Base-by-base conservation (phyloP, 2,113 vertebrate species). In the Oplegnathus fasciatus region DNA sequence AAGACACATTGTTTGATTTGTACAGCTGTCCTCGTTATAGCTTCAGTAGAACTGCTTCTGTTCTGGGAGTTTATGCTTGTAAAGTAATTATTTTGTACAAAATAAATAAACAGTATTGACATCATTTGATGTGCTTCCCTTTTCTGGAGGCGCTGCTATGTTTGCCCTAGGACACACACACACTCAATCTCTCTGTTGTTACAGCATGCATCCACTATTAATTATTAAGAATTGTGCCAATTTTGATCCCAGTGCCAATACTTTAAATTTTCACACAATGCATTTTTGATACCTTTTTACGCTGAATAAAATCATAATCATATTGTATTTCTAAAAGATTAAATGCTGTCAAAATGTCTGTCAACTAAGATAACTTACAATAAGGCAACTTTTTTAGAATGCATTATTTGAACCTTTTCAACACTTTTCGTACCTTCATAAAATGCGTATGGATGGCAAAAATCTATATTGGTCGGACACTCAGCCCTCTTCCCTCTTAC, bases 1-100 rank as follows among this genome's bases (percentile, higher is more conserved):
- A 80, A 90, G 89, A 90, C 77, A 84, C 78, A 32, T 69, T 78
- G 81, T 89, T 83, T 87, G 85, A 89, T 93, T 88, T 89, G 77
- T 81, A 74, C 70, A 40, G 34, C 85, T 83, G 67, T 92, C 86
- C 82, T 92, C 83, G 82, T 92, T 91, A 88, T 44, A 66, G 77
- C 81, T 48, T 71, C 78, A 64, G 52, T 54, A 26, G 58, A 89
- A 75, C 72, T 50, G 70, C 77, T 73, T 87, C 58, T 82, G 28
- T 76, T 90, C 52, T 52, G 76, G 34, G 55, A 68, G n/a, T 88
- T 86, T 68, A 72, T 84, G 50, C 58, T 73, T 75, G 48, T 70
- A 40, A 83, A 82, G 30, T 68, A 57, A 81, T 89, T 78, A 78
- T 80, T 83, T 80, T 80, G 64, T 82, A 79, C 66, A 79, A 76